Percentiles rank a stretch among this genome's conserved stretches.
These are phyloP conservation scores for Pangasius mekongensis DNA, from an alignment of 2,797 vertebrate species.

Conservation along the genomic window DNA sequence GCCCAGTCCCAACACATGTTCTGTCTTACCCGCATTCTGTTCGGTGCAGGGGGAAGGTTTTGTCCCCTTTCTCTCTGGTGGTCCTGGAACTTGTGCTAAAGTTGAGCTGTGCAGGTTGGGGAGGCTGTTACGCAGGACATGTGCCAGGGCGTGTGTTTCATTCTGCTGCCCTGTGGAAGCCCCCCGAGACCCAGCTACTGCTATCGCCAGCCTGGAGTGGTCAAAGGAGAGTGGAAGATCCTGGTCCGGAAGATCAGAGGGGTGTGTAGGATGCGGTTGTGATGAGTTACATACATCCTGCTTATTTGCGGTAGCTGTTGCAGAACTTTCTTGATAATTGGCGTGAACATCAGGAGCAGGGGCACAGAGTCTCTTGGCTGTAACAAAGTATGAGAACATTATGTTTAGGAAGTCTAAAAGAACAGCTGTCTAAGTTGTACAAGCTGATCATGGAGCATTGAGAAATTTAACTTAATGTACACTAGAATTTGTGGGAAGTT, in stretches of 20 bases:
- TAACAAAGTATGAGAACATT: slow-evolving; percentile 26
- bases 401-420: not conserved
- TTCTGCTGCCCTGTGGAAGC: slow-evolving; percentile 39
- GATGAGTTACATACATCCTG: not conserved
- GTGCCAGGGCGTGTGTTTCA: slow-evolving; percentile 62
- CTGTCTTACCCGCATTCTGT: slow-evolving; percentile 28
- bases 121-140: slow-evolving; percentile 68
- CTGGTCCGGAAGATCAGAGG: slow-evolving; percentile 55
- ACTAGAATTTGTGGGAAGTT: not conserved
- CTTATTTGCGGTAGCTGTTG: slow-evolving; percentile 23
- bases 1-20: slow-evolving; percentile 69
- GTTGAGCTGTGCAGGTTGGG: slow-evolving; percentile 71
- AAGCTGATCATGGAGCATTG: not conserved
- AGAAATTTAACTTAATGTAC: not conserved
- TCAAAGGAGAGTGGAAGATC: slow-evolving; percentile 77
- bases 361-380: slow-evolving; percentile 59
- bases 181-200: slow-evolving; percentile 67
- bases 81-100: slow-evolving; percentile 27
- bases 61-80: slow-evolving; percentile 3
- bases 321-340: slow-evolving; percentile 13
- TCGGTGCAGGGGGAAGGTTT: not conserved
- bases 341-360: slow-evolving; percentile 33
- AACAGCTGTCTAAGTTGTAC: not conserved
- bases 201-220: slow-evolving; percentile 67
- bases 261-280: slow-evolving; percentile 2